Conservation (phyloP, 2,888 invertebrate species). For the Hyposoter didymator region DNA sequence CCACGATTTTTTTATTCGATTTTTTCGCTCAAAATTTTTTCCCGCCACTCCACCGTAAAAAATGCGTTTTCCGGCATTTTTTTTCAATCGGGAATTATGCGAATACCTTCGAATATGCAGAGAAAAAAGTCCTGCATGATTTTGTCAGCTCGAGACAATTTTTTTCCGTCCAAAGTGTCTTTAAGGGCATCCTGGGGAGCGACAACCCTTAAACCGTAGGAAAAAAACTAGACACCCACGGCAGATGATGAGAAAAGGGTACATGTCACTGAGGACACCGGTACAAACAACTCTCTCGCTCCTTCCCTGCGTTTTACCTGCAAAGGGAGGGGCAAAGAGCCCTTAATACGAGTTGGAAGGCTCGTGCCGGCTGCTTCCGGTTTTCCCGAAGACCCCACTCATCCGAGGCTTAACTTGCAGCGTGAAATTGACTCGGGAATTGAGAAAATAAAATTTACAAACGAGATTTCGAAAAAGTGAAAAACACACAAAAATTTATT, state of each 20-base stretch:
- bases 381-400: conserved; percentile 64
- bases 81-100: neutral
- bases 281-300: conserved; percentile 72
- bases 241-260: conserved; percentile 72
- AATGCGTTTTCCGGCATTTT: neutral
- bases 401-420: conserved; percentile 2
- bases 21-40: neutral
- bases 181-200: neutral
- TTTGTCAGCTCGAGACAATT: neutral
- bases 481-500: neutral
- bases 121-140: neutral
- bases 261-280: conserved; percentile 56
- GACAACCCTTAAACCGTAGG: conserved; percentile 31
- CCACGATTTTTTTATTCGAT: neutral
- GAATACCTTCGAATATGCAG: neutral
- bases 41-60: neutral
- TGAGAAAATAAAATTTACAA: neutral
- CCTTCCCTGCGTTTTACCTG: conserved; percentile 41
- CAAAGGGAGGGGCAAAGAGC: neutral
- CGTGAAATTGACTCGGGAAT: conserved; percentile 47
- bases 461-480: neutral
- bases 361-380: conserved; percentile 82
- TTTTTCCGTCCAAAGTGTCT: conserved; percentile 38
- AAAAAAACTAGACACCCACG: conserved; percentile 50
- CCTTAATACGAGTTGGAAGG: conserved; percentile 43